Conservation (phyloP, 23 tunicate genomes). For the Styela clava region DNA sequence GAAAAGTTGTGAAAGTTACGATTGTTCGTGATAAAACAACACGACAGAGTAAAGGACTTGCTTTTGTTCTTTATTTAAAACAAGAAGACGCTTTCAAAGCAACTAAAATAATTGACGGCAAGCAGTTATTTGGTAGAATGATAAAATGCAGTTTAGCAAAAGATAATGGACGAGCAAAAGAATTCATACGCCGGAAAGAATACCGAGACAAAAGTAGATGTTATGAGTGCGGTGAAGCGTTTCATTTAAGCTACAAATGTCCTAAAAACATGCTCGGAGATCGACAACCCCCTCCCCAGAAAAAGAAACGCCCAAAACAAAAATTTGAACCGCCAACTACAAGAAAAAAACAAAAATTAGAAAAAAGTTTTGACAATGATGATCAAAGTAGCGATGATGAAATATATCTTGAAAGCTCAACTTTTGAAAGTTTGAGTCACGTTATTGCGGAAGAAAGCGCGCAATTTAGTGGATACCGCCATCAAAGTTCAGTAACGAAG, state of each 20-base stretch:
- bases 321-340: background rate
- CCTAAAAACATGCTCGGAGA: constrained; percentile 74
- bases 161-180: constrained; percentile 84
- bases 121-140: constrained; percentile 53
- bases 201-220: constrained; percentile 79
- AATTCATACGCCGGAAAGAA: constrained; percentile 73
- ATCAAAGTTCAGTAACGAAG: background rate
- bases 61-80: constrained; percentile 62
- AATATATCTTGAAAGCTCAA: constrained; percentile 29
- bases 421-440: constrained; percentile 62
- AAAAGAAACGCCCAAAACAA: constrained; percentile 29
- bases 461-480: background rate
- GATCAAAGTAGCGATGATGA: constrained; percentile 38
- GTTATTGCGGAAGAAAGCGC: constrained; percentile 52
- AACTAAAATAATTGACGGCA: constrained; percentile 47
- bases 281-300: constrained; percentile 71
- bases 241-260: constrained; percentile 78
- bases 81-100: constrained; percentile 83
- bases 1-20: constrained; percentile 70
- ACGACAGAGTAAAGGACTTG: constrained; percentile 75
- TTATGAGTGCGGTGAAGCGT: constrained; percentile 78
- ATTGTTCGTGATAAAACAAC: constrained; percentile 48
- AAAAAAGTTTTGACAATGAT: background rate
- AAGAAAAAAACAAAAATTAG: background rate
- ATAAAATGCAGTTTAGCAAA: constrained; percentile 81